Percentiles rank a stretch among this genome's conserved stretches.
These are phyloP conservation scores for Sycophila sp. DNA, from an alignment of 1,140 invertebrate species.

Conservation along the genomic window DNA sequence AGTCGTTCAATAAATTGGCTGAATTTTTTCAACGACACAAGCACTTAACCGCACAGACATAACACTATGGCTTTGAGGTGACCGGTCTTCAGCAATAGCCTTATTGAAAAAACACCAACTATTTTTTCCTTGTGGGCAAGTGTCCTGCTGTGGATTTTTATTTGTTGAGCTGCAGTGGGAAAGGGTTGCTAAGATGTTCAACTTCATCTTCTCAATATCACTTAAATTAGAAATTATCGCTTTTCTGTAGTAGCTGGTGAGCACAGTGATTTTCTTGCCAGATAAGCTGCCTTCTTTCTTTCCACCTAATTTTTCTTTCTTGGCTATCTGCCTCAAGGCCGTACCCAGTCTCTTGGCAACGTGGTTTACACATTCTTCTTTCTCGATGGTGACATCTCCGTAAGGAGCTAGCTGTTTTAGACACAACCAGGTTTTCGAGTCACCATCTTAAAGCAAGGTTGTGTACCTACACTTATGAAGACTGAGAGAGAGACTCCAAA, in stretches of 20 bases:
- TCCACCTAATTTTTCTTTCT: not conserved
- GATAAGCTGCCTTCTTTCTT: not conserved
- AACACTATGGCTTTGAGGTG: slow-evolving; percentile 2
- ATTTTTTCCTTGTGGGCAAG: slow-evolving; percentile 23
- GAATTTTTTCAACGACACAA: slow-evolving; percentile 30
- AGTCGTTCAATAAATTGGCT: slow-evolving; percentile 41
- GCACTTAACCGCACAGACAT: not conserved
- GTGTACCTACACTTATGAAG: too few species aligned
- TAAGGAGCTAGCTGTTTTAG: too few species aligned
- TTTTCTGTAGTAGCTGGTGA: too few species aligned
- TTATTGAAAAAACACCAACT: slow-evolving; percentile 44
- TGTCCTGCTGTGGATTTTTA: slow-evolving; percentile 25
- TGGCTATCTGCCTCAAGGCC: not conserved
- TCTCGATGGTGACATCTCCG: not conserved
- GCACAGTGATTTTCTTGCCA: not conserved
- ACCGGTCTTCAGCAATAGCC: slow-evolving; percentile 28
- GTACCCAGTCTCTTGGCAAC: not conserved
- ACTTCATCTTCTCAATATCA: slow-evolving; percentile 32
- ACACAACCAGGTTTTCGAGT: too few species aligned
- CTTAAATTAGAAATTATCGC: too few species aligned
- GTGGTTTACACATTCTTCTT: not conserved
- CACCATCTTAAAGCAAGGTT: too few species aligned
- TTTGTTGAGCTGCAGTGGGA: slow-evolving; percentile 36
- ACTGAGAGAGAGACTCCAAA: too few species aligned
- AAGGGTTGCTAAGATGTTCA: slow-evolving; percentile 35